Percentiles rank a stretch among this genome's conserved stretches.
Conservation (phyloP, 2,888 invertebrate species). For the Phyllotreta cruciferae region DNA sequence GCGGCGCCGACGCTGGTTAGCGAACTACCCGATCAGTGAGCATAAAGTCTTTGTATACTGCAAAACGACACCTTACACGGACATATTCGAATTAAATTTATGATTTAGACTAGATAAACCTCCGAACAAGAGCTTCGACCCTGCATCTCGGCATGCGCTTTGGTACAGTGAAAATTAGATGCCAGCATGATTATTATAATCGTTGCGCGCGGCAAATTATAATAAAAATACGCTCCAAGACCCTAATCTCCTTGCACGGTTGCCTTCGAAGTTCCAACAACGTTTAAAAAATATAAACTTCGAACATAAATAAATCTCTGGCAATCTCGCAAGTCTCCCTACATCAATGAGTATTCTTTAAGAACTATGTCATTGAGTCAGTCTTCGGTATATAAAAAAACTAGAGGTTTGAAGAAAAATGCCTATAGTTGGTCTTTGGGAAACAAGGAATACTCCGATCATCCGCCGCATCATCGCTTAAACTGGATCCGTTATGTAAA, state of each 20-base stretch:
- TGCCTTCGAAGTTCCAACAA: conserved; percentile 12
- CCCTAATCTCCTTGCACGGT: conserved; percentile 22
- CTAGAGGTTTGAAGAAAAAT: conserved; percentile 33
- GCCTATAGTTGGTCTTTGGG: conserved; percentile 28
- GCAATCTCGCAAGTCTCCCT: conserved; percentile 22
- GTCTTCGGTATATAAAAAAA: conserved; percentile 29
- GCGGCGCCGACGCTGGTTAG: not conserved
- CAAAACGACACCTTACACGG: conserved; percentile 13
- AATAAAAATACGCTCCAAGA: conserved; percentile 30
- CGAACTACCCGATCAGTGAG: conserved; percentile 15
- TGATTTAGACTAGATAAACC: conserved; percentile 24
- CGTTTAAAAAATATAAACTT: conserved; percentile 27
- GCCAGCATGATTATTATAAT: conserved; percentile 29
- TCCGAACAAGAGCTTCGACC: conserved; percentile 7
- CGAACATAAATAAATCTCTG: conserved; percentile 24
- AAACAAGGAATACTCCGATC: conserved; percentile 26
- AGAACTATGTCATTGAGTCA: conserved; percentile 32
- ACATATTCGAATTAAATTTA: conserved; percentile 21
- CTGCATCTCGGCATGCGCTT: conserved; percentile 23
- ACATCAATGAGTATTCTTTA: conserved; percentile 30
- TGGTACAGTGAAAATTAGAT: conserved; percentile 26
- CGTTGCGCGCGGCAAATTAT: conserved; percentile 14
- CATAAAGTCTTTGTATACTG: conserved; percentile 16
- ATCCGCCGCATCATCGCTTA: conserved; percentile 51
- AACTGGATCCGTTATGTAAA: conserved; percentile 82